Conservation (phyloP, 2,888 invertebrate genomes). For the Clunio marinus region DNA sequence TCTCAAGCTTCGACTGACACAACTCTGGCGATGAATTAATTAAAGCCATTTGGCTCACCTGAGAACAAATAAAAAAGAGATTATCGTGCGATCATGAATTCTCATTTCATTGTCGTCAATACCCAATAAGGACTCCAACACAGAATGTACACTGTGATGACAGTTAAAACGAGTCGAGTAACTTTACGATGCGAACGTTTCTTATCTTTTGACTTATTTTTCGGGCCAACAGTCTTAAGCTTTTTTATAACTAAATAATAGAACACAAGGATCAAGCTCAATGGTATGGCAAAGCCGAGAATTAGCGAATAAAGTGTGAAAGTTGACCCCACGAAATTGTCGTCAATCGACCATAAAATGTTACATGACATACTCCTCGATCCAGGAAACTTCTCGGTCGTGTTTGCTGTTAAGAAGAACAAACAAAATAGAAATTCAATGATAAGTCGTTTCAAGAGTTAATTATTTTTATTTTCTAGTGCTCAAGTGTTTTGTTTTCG, state of each 20-base stretch:
- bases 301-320: constrained; percentile 79
- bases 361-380: constrained; percentile 28
- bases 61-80: no score
- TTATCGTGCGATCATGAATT: no score
- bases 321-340: constrained; percentile 59
- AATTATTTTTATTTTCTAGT: no score
- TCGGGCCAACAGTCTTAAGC: constrained; percentile 74
- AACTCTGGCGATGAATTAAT: constrained; percentile 64
- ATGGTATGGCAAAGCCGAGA: constrained; percentile 74
- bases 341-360: constrained; percentile 41
- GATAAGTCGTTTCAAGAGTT: no score
- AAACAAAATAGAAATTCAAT: neutral
- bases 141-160: constrained; percentile 77
- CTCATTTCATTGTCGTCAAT: no score
- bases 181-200: constrained; percentile 77
- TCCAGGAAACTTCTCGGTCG: constrained; percentile 28
- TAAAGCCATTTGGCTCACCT: constrained; percentile 61
- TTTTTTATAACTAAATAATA: constrained; percentile 78
- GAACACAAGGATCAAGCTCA: constrained; percentile 73
- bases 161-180: constrained; percentile 76
- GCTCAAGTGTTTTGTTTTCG: no score
- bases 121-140: no score
- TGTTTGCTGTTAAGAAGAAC: constrained; percentile 16
- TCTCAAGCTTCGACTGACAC: constrained; percentile 62
- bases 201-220: constrained; percentile 73